These are phyloP conservation scores for Brachypodius melanocephalos DNA, from an alignment of 2,113 vertebrate genomes.

Conservation along the genomic window DNA sequence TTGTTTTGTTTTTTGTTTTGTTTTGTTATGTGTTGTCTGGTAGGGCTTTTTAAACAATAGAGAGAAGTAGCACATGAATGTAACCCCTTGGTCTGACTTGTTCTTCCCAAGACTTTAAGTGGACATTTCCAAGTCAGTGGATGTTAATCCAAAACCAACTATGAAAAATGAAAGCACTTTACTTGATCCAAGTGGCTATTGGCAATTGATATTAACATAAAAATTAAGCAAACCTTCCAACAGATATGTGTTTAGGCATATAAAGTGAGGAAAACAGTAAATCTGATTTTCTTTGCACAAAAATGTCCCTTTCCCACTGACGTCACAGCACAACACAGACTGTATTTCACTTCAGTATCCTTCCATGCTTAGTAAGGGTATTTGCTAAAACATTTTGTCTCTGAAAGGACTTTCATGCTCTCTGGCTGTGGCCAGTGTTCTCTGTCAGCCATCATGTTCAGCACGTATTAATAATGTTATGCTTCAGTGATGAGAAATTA, in stretches of 20 bases:
- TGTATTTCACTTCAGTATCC: neutral
- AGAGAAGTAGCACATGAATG: neutral
- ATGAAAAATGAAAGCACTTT: neutral
- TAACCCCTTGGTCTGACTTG: neutral
- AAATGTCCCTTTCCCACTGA: neutral
- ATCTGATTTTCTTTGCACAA: neutral
- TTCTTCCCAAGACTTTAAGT: neutral
- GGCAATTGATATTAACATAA: neutral
- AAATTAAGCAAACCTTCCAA: neutral
- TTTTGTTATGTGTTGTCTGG: neutral
- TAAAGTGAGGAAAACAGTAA: neutral
- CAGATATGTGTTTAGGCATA: neutral
- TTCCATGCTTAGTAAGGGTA: neutral
- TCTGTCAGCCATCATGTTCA: neutral
- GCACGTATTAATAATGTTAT: neutral
- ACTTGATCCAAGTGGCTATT: neutral
- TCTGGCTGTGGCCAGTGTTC: neutral
- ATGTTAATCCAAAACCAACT: neutral
- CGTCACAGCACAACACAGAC: neutral
- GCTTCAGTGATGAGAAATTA: neutral
- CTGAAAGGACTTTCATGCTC: slow-evolving; percentile 8
- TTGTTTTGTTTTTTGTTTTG: neutral
- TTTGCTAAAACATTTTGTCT: slow-evolving; percentile 8
- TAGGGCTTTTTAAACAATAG: neutral
- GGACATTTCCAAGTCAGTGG: neutral